Evolutionary conservation across 2,797 vertebrate genomes (phyloP).

Genomic region (Acestrorhynchus altus): DNA sequence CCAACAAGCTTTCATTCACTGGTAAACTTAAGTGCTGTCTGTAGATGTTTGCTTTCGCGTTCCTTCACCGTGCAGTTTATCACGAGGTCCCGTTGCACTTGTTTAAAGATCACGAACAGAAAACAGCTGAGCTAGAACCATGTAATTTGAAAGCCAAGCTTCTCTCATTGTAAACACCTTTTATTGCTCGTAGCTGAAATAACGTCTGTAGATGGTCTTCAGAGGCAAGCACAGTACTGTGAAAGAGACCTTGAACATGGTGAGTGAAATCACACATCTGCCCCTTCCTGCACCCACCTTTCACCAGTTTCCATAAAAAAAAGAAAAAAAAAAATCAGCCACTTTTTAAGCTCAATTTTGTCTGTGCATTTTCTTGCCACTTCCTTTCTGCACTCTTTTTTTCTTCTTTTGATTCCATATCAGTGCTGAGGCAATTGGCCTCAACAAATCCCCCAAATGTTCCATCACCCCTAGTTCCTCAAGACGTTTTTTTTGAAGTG

Average conservation of each 20-base stretch:
- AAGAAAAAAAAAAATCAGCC: too few relatives aligned
- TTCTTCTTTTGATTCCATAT: slow-evolving; percentile 18
- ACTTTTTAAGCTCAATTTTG: neutral
- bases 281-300: neutral
- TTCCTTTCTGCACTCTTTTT: slow-evolving; percentile 10
- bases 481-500: slow-evolving; percentile 8
- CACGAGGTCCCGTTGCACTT: slow-evolving; percentile 66
- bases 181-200: neutral
- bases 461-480: neutral
- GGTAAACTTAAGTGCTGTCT: slow-evolving; percentile 65
- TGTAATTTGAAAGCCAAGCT: slow-evolving; percentile 37
- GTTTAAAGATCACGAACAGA: slow-evolving; percentile 58
- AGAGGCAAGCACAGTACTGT: slow-evolving; percentile 37
- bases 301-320: neutral
- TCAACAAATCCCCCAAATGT: slow-evolving; percentile 26
- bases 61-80: slow-evolving; percentile 72
- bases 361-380: neutral
- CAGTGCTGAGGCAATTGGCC: slow-evolving; percentile 24
- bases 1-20: slow-evolving; percentile 73
- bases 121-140: slow-evolving; percentile 59
- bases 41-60: slow-evolving; percentile 57
- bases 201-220: slow-evolving; percentile 15
- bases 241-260: slow-evolving; percentile 18
- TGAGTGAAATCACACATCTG: slow-evolving; percentile 12
- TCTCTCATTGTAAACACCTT: slow-evolving; percentile 6